Base-by-base conservation (phyloP, 1,140 invertebrate genomes). In the Penaeus indicus region DNA sequence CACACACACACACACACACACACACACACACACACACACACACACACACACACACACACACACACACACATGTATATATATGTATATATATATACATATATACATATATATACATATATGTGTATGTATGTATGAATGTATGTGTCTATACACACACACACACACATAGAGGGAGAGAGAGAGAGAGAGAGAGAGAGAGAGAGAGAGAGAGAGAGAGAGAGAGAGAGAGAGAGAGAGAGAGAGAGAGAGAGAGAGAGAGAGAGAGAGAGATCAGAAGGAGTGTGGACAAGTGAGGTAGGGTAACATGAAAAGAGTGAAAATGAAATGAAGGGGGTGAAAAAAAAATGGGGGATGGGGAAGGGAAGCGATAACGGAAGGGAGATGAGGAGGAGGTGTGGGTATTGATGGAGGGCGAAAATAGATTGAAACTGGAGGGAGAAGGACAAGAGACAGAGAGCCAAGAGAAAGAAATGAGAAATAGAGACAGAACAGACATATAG, bases 1-100 rank as follows among this genome's bases (percentile, higher is more conserved):
- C 38, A 27, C n/a, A n/a, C 38, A 72, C 38, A 72, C 38, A 72
- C 38, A 25, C 13, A 72, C n/a, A 72, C n/a, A 72, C n/a, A 72
- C n/a, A 72, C n/a, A 72, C n/a, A 72, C n/a, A 72, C 5, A 72
- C n/a, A 72, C n/a, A 72, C n/a, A 72, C n/a, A 72, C n/a, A 72
- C n/a, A 72, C n/a, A 72, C n/a, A 72, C n/a, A 72, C n/a, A 72
- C n/a, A 72, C n/a, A 72, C n/a, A 72, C n/a, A 47, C 47, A 47
- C 47, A 47, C 47, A 47, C 47, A 47, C 47, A 47, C 47, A 47
- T 47, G 5, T 13, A 47, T 13, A 47, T 0, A 47, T 5, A 47
- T 13, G 11, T 13, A 47, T 13, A 47, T 13, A 47, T 13, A 4
- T 13, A 2, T 13, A 47, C 4, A 47, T 47, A 47, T 4, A 47